phyloP scores from a whole-genome alignment of 2,113 vertebrate species.

The Macrotus californicus region DNA sequence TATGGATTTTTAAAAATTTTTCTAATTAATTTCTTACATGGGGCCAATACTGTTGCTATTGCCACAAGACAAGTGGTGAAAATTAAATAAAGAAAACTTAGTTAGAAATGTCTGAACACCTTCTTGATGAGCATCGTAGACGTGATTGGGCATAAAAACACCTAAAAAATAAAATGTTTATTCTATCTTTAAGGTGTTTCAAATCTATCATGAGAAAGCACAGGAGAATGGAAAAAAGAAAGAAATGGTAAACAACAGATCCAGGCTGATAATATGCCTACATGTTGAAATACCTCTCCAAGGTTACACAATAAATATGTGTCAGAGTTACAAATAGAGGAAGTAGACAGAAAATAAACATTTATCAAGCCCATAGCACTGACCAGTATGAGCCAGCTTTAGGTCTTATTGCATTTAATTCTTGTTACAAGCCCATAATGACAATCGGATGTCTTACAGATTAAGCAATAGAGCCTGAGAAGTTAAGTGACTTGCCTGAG shows the following conservation, averaged over 20 bases:
- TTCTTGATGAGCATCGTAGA: neutral
- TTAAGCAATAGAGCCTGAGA: neutral
- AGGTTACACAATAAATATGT: neutral
- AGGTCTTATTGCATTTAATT: neutral
- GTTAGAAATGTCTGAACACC: neutral
- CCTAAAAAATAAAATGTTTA: neutral
- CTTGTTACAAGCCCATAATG: neutral
- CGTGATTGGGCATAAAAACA: neutral
- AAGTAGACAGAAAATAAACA: neutral
- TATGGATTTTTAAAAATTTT: neutral
- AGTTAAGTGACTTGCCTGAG: neutral
- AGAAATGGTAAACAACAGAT: neutral
- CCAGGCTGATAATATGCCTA: neutral
- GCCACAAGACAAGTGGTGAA: neutral
- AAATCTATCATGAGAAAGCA: neutral
- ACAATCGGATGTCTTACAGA: neutral
- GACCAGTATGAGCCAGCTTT: no score
- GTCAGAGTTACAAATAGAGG: constrained; percentile 3
- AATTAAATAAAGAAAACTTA: neutral
- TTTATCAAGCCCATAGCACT: neutral
- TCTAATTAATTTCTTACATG: constrained; percentile 26
- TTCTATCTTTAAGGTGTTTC: neutral
- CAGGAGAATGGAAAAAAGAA: neutral
- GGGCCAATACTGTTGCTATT: neutral
- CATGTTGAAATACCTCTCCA: neutral